Conservation (phyloP, 2,797 vertebrate species). For the Enteromius paludinosus region DNA sequence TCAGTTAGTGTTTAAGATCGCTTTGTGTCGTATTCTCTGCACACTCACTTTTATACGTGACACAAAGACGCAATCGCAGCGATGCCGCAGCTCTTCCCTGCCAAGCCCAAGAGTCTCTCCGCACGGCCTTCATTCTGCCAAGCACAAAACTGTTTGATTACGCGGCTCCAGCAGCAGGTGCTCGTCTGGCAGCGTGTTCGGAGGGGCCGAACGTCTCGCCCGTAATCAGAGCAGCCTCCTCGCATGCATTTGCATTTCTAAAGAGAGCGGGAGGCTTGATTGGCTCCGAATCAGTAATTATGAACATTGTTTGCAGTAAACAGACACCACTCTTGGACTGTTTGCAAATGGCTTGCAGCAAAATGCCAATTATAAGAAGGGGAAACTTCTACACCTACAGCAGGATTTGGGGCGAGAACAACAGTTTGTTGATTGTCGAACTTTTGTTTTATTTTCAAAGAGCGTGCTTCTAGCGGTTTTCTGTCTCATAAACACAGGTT, state of each 20-base stretch:
- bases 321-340: slow-evolving; percentile 78
- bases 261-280: slow-evolving; percentile 80
- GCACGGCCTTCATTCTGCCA: neutral
- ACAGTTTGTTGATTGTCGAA: slow-evolving; percentile 62
- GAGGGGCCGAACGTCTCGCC: slow-evolving; percentile 70
- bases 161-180: slow-evolving; percentile 77
- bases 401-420: slow-evolving; percentile 56
- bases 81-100: slow-evolving; percentile 31
- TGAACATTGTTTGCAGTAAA: slow-evolving; percentile 84
- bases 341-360: slow-evolving; percentile 77
- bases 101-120: slow-evolving; percentile 68
- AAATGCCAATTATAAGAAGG: slow-evolving; percentile 74
- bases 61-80: slow-evolving; percentile 5
- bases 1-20: neutral
- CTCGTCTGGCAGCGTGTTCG: slow-evolving; percentile 75
- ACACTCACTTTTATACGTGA: neutral
- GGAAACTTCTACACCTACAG: slow-evolving; percentile 46
- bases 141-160: slow-evolving; percentile 44
- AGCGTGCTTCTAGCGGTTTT: neutral
- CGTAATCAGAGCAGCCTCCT: slow-evolving; percentile 79
- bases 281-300: slow-evolving; percentile 83
- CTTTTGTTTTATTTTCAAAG: slow-evolving; percentile 11
- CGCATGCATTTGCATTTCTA: slow-evolving; percentile 80
- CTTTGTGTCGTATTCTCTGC: slow-evolving; percentile 18
- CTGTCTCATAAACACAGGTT: neutral